Evolutionary conservation across 2,888 invertebrate species (phyloP).

Genomic region (Ennomos erosarius): DNA sequence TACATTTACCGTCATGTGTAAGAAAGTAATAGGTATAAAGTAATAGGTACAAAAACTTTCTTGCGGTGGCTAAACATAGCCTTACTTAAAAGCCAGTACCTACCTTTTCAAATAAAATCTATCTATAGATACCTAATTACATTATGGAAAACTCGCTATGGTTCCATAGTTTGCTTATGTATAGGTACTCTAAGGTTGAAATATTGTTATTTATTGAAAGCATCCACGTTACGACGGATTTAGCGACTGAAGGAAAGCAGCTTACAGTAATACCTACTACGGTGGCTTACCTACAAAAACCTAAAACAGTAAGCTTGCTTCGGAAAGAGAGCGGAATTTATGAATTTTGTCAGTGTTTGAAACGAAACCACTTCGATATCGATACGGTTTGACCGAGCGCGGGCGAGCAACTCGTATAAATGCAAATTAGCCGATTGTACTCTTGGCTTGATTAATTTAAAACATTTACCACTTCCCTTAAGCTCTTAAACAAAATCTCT

Average conservation of each 20-base stretch:
- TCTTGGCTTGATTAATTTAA: constrained; percentile 70
- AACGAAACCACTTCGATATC: constrained; percentile 56
- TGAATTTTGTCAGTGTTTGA: constrained; percentile 45
- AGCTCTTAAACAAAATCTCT: constrained; percentile 45
- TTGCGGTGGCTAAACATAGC: too few species aligned
- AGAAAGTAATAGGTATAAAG: too few species aligned
- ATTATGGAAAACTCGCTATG: too few species aligned
- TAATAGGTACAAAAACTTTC: too few species aligned
- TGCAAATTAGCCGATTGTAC: constrained; percentile 73
- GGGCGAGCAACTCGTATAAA: constrained; percentile 68
- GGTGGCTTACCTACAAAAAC: not conserved
- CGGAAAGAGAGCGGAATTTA: constrained; percentile 31
- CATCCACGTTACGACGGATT: not conserved
- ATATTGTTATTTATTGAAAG: not conserved
- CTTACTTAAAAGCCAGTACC: too few species aligned
- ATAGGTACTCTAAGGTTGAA: too few species aligned
- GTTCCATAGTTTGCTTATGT: too few species aligned
- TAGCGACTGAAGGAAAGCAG: not conserved
- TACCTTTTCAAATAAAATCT: too few species aligned
- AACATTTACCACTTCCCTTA: constrained; percentile 63
- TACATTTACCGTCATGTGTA: too few species aligned
- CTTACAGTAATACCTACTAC: constrained; percentile 4
- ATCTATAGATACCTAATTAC: too few species aligned
- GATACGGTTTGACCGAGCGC: constrained; percentile 60
- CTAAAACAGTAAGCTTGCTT: not conserved